phyloP scores from a whole-genome alignment of 2,888 invertebrate genomes.

The Alviniconcha strummeri region DNA sequence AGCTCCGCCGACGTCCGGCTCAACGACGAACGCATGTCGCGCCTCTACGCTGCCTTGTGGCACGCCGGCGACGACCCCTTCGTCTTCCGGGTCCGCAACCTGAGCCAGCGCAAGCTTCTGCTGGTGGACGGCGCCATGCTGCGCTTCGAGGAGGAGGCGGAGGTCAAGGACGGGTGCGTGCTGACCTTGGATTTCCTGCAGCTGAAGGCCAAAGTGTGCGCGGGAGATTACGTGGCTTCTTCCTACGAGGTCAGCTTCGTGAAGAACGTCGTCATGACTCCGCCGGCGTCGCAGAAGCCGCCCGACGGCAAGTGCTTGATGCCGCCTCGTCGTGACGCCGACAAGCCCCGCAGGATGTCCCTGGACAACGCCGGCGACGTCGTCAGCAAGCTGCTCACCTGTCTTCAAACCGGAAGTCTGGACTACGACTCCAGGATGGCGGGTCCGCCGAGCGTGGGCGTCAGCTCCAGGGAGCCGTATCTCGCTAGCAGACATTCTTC shows the following conservation, averaged over 20 bases:
- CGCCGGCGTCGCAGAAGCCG: neutral
- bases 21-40: conserved; percentile 36
- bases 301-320: neutral
- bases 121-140: conserved; percentile 25
- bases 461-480: neutral
- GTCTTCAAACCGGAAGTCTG: neutral
- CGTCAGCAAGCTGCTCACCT: neutral
- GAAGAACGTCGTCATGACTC: neutral
- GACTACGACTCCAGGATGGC: neutral
- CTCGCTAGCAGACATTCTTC: neutral
- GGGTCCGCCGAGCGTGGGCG: neutral
- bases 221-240: conserved; percentile 14
- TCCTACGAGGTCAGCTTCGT: conserved; percentile 24
- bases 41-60: conserved; percentile 33
- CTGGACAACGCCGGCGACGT: neutral
- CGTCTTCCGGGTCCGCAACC: conserved; percentile 32
- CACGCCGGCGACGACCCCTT: conserved; percentile 30
- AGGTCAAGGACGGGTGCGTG: conserved; percentile 26
- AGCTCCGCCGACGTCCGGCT: conserved; percentile 28
- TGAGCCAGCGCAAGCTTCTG: conserved; percentile 33
- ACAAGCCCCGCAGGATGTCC: neutral
- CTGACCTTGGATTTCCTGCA: conserved; percentile 29
- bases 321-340: neutral
- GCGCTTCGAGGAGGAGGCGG: conserved; percentile 24
- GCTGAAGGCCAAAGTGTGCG: conserved; percentile 22